phyloP scores from a whole-genome alignment of 2,797 vertebrate species.

The Spinibarbus caldwelli region DNA sequence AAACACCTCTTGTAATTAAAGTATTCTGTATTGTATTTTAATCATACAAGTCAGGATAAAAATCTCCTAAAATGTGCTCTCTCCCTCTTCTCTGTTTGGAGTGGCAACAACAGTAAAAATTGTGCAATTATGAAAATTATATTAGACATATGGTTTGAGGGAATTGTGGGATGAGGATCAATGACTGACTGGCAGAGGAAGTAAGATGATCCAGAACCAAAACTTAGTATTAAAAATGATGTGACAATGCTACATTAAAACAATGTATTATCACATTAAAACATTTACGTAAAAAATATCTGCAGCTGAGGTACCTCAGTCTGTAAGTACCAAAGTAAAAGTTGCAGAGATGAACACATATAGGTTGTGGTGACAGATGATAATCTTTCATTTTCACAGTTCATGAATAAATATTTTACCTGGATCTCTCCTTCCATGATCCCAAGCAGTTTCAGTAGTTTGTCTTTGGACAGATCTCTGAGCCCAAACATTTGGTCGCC shows the following conservation, averaged over 20 bases:
- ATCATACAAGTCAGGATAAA: background rate
- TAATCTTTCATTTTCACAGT: background rate
- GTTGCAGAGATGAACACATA: background rate
- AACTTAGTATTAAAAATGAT: background rate
- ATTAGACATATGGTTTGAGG: background rate
- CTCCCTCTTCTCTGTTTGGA: background rate
- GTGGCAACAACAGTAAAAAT: background rate
- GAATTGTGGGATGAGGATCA: background rate
- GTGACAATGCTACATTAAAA: background rate
- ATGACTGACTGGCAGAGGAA: background rate
- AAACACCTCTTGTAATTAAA: too few species aligned
- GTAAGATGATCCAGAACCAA: background rate
- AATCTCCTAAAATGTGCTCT: too few species aligned
- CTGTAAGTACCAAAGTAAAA: background rate
- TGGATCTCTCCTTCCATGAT: slow-evolving; percentile 98
- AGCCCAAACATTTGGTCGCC: slow-evolving; percentile 75
- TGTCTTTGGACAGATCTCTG: slow-evolving; percentile 89
- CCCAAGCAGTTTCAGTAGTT: slow-evolving; percentile 90
- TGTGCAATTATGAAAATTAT: background rate
- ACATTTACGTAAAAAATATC: background rate
- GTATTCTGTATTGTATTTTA: background rate
- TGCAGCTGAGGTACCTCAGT: background rate
- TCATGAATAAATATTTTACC: slow-evolving; percentile 74
- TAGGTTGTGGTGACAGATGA: background rate
- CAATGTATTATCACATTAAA: background rate